Evolutionary conservation across 2,797 vertebrate species (phyloP).

Genomic region (Acanthurus leucopareius): DNA sequence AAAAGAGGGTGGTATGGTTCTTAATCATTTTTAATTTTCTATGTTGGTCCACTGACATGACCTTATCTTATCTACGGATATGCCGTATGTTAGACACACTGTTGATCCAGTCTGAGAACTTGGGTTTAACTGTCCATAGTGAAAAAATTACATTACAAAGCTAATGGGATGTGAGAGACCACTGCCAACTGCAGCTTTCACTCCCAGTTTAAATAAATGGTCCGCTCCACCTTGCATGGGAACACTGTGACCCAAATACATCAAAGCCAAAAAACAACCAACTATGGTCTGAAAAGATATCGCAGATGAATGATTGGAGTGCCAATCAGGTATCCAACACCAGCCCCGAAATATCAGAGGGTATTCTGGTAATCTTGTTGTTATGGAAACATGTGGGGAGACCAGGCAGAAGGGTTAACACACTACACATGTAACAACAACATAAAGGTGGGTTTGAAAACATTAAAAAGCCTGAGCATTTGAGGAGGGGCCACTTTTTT

Average conservation of each 20-base stretch:
- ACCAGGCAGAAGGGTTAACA: neutral
- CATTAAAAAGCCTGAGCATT: neutral
- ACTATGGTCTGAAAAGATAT: neutral
- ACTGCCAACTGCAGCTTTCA: slow-evolving; percentile 27
- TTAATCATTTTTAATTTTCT: slow-evolving; percentile 1
- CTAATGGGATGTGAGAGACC: slow-evolving; percentile 40
- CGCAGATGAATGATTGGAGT: neutral
- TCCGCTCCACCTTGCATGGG: slow-evolving; percentile 1
- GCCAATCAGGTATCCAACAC: slow-evolving; percentile 16
- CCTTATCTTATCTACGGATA: slow-evolving; percentile 36
- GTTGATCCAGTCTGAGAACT: slow-evolving; percentile 21
- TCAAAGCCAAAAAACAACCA: neutral
- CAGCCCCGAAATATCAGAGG: neutral
- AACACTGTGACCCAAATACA: neutral
- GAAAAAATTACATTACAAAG: slow-evolving; percentile 18
- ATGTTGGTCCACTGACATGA: slow-evolving; percentile 18
- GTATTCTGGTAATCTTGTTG: slow-evolving; percentile 18
- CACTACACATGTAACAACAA: neutral
- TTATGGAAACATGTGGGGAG: slow-evolving; percentile 37
- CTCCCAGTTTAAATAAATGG: slow-evolving; percentile 27
- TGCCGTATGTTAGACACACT: slow-evolving; percentile 32
- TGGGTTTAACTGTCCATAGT: slow-evolving; percentile 36
- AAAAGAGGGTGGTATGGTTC: slow-evolving; percentile 39
- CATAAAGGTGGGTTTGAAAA: slow-evolving; percentile 21
- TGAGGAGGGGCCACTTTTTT: neutral